Evolutionary conservation across 2,113 vertebrate species (phyloP).

Genomic region (human): GRCh38 chr6:16974001-16974500

Average conservation of each 20-base stretch:
- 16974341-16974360: background rate
- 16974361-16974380: slow-evolving; percentile 39
- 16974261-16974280: background rate
- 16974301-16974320: slow-evolving; percentile 40
- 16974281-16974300: slow-evolving; percentile 37
- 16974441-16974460: slow-evolving; percentile 74
- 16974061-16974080: rapidly evolving
- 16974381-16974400: slow-evolving; percentile 57
- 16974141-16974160: background rate
- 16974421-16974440: slow-evolving; percentile 71
- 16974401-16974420: slow-evolving; percentile 70
- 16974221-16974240: background rate
- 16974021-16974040: background rate
- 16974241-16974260: background rate
- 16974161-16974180: background rate
- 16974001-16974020: background rate
- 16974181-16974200: background rate
- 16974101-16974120: background rate
- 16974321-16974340: slow-evolving; percentile 54
- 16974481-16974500: slow-evolving; percentile 64
- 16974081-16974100: background rate
- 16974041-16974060: background rate
- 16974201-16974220: rapidly evolving
- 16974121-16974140: background rate
- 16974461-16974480: slow-evolving; percentile 66